Evolutionary conservation across 2,888 invertebrate genomes (phyloP), one percentile per base, ranked within the genome.

Genomic region (Ypsolopha scabrella): DNA sequence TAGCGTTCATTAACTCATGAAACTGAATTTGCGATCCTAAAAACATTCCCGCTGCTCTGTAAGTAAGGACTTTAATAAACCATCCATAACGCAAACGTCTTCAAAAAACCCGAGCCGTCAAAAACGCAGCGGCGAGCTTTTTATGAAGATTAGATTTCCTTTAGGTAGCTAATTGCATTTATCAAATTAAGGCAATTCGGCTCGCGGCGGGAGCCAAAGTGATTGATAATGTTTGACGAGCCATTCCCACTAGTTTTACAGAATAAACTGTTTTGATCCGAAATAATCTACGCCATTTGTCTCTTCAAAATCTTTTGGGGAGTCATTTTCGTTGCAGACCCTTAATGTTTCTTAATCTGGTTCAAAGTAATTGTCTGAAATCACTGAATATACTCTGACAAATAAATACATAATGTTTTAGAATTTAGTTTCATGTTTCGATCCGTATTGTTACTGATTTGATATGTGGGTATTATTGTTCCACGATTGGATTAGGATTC

Each of bases 81-180:
- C 44, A 44, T 13, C 9, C 44, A 9, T 44, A 9, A 13, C 6
- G 24, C 24, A 24, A 74, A 66, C 69, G 63, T 38, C 37, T 48
- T 34, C 60, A 73, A 78, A 73, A 72, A 74, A 70, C 63, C 63
- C 67, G 38, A 68, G 66, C 66, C 65, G 70, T 68, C 70, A 79
- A 81, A 82, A 80, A 81, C 75, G 64, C 62, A 69, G 76, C 72
- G 78, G 72, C 72, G 34, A 41, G 11, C 35, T 50, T 50, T 50
- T 50, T 75, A 71, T 67, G 65, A 61, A 80, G 79, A 85, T 86
- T 82, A 83, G 82, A 82, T 81, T 85, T 79, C 79, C 78, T 80
- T 80, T 80, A 82, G 82, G 86, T 85, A 86, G 85, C 85, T 85
- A 86, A 86, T 85, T 86, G 83, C 79, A 72, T 85, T 85, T 86